Evolutionary conservation across 2,113 vertebrate genomes (phyloP).

Genomic region (Elgaria multicarinata): DNA sequence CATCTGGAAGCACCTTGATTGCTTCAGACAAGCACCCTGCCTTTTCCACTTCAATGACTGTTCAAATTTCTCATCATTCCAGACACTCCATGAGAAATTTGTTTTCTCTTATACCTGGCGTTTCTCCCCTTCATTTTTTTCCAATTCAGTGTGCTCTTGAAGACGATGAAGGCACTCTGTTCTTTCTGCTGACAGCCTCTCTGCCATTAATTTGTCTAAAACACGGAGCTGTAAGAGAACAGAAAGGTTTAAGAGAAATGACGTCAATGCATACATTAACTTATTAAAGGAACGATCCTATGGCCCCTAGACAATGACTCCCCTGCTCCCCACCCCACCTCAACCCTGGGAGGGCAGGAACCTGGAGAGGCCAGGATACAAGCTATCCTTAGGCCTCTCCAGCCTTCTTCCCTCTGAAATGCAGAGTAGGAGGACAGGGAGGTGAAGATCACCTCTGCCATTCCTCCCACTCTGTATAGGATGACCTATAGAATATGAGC

Average conservation of each 20-base stretch:
- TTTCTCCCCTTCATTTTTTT: constrained; percentile 84
- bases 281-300: too few species aligned
- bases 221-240: constrained; percentile 82
- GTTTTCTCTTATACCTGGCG: constrained; percentile 82
- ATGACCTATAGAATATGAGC: too few species aligned
- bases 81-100: background rate
- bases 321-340: too few species aligned
- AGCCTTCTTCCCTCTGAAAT: too few species aligned
- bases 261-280: background rate
- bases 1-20: background rate
- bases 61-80: background rate
- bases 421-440: too few species aligned
- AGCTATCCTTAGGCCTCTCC: too few species aligned
- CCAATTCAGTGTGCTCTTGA: constrained; percentile 81
- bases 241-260: background rate
- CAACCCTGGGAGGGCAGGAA: too few species aligned
- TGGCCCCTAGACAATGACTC: too few species aligned
- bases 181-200: constrained; percentile 90
- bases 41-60: background rate
- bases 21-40: background rate
- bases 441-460: too few species aligned
- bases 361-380: too few species aligned
- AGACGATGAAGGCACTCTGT: constrained; percentile 89
- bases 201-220: constrained; percentile 91
- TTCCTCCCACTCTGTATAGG: too few species aligned